These are phyloP conservation scores for Aphelinus atriplicis DNA, from an alignment of 1,140 invertebrate species.

Conservation along the genomic window DNA sequence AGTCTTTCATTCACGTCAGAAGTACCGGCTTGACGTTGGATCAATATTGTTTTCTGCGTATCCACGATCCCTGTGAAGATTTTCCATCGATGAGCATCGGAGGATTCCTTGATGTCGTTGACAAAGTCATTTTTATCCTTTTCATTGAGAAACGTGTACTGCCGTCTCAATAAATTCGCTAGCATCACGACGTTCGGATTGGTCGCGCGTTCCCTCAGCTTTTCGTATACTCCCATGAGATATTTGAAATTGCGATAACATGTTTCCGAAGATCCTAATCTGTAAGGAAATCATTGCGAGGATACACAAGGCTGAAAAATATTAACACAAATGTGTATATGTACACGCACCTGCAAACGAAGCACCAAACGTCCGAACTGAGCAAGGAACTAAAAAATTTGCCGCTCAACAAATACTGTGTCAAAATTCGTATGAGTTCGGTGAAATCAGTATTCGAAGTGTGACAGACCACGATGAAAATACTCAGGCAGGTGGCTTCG, in stretches of 20 bases:
- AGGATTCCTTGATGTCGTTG: slow-evolving; percentile 39
- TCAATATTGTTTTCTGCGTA: not conserved
- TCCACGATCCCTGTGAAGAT: not conserved
- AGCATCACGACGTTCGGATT: slow-evolving; percentile 50
- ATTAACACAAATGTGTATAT: not conserved
- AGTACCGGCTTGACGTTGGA: slow-evolving; percentile 14
- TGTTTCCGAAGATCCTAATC: slow-evolving; percentile 52
- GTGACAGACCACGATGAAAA: slow-evolving; percentile 49
- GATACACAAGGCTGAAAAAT: slow-evolving; percentile 11
- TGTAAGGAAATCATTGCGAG: slow-evolving; percentile 28
- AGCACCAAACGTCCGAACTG: slow-evolving; percentile 57
- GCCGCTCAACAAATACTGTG: slow-evolving; percentile 55
- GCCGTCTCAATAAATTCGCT: slow-evolving; percentile 49
- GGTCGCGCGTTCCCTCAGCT: slow-evolving; percentile 43
- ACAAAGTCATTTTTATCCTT: slow-evolving; percentile 46
- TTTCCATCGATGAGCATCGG: slow-evolving; percentile 32
- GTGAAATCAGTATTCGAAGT: slow-evolving; percentile 47
- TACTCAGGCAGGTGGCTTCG: slow-evolving; percentile 50
- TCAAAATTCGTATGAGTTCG: slow-evolving; percentile 47
- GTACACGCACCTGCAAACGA: slow-evolving; percentile 48
- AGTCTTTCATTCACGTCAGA: slow-evolving; percentile 25
- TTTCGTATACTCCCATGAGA: slow-evolving; percentile 50
- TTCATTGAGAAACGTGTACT: slow-evolving; percentile 51
- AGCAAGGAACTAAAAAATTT: slow-evolving; percentile 54
- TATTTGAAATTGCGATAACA: slow-evolving; percentile 53